Evolutionary conservation across 2,797 vertebrate species (phyloP).

Genomic region (Petrocephalus schoutedeni): DNA sequence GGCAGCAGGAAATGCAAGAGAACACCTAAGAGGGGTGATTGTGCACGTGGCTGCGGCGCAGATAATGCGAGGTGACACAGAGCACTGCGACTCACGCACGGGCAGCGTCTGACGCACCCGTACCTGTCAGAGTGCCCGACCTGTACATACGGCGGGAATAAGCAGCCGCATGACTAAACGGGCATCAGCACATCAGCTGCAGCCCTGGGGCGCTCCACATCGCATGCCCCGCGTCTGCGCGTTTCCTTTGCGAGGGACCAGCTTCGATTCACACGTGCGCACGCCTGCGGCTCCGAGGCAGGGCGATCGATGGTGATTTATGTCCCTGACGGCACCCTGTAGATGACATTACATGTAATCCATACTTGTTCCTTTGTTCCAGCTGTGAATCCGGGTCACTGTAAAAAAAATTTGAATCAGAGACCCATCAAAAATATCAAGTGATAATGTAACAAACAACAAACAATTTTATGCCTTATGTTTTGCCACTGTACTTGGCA

Average conservation of each 20-base stretch:
- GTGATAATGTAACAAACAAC: not conserved
- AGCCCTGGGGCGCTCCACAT: not conserved
- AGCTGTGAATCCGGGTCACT: conserved; percentile 15
- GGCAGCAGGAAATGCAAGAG: not conserved
- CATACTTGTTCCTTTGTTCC: conserved; percentile 16
- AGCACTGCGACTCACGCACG: not conserved
- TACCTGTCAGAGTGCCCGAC: not conserved
- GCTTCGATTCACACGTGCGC: not conserved
- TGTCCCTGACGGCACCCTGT: conserved; percentile 6
- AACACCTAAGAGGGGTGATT: not conserved
- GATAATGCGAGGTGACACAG: not conserved
- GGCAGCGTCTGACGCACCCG: not conserved
- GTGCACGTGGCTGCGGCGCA: not conserved
- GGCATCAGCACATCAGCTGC: not conserved
- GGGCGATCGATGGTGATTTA: conserved; percentile 13
- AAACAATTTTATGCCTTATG: not conserved
- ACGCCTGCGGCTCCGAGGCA: not conserved
- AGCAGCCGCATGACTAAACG: not conserved
- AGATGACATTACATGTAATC: conserved; percentile 20
- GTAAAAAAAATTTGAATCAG: not conserved
- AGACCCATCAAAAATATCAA: not conserved
- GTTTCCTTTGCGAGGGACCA: not conserved
- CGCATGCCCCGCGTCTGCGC: not conserved
- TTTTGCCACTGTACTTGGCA: not conserved
- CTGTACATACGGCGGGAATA: not conserved